Conservation (phyloP, 2,113 vertebrate genomes). For the Podiceps cristatus region DNA sequence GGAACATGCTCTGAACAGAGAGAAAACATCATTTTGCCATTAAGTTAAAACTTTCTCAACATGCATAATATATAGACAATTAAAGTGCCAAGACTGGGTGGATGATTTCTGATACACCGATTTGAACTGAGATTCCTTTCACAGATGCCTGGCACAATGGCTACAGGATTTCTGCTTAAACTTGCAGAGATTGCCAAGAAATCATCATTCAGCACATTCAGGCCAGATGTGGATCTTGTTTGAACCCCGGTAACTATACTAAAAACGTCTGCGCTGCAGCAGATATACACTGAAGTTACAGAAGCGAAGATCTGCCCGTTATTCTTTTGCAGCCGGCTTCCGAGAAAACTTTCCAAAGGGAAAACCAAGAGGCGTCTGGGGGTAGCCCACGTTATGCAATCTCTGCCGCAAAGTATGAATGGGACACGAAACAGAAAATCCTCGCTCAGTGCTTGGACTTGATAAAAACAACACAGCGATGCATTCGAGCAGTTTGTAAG, state of each 20-base stretch:
- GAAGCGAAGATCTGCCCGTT: not conserved
- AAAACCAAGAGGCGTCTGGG: not conserved
- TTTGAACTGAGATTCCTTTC: not conserved
- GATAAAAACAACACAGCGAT: not conserved
- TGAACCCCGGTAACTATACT: not conserved
- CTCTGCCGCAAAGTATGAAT: not conserved
- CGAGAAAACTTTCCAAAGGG: not conserved
- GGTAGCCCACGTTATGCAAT: fast-evolving
- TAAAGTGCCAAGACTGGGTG: not conserved
- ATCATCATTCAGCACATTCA: not conserved
- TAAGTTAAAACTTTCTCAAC: not conserved
- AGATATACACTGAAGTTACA: not conserved
- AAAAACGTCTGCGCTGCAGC: not conserved
- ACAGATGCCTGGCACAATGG: not conserved
- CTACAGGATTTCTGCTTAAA: not conserved
- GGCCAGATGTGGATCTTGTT: not conserved
- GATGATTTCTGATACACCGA: not conserved
- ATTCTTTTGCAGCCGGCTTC: not conserved
- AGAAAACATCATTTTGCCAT: not conserved
- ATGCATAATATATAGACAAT: not conserved
- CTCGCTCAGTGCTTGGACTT: not conserved
- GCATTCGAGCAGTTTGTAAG: not conserved
- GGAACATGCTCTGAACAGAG: not conserved
- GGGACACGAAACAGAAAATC: not conserved
- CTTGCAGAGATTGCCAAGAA: not conserved